Conservation (phyloP, 2,113 vertebrate genomes). For the Cichladusa arquata region DNA sequence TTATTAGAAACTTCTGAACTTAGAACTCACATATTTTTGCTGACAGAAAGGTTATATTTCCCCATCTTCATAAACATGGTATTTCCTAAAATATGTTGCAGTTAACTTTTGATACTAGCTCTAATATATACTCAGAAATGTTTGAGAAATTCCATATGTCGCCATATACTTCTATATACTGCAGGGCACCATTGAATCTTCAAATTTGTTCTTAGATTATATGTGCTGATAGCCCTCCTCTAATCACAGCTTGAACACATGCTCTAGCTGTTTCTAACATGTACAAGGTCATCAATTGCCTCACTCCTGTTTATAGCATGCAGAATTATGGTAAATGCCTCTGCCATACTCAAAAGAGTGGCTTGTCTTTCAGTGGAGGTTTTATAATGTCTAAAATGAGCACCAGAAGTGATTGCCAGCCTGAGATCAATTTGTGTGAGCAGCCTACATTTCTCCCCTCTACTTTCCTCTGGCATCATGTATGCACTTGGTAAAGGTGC, state of each 20-base stretch:
- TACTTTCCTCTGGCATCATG: background rate
- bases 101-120: background rate
- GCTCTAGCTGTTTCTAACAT: background rate
- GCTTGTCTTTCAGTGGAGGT: background rate
- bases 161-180: background rate
- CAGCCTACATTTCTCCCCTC: background rate
- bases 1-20: background rate
- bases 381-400: background rate
- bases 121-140: background rate
- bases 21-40: background rate
- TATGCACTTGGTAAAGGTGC: background rate
- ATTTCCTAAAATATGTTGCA: slow-evolving; percentile 8
- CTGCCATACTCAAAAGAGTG: background rate
- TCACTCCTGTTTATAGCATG: background rate
- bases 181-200: background rate
- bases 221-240: background rate
- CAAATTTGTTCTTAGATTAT: background rate
- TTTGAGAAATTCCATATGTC: background rate
- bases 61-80: background rate
- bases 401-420: background rate
- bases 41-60: background rate
- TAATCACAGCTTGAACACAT: background rate
- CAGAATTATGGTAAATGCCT: background rate
- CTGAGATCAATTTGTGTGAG: background rate
- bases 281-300: background rate